These are phyloP conservation scores for Rapana venosa DNA, from an alignment of 2,888 invertebrate genomes.

Conservation along the genomic window DNA sequence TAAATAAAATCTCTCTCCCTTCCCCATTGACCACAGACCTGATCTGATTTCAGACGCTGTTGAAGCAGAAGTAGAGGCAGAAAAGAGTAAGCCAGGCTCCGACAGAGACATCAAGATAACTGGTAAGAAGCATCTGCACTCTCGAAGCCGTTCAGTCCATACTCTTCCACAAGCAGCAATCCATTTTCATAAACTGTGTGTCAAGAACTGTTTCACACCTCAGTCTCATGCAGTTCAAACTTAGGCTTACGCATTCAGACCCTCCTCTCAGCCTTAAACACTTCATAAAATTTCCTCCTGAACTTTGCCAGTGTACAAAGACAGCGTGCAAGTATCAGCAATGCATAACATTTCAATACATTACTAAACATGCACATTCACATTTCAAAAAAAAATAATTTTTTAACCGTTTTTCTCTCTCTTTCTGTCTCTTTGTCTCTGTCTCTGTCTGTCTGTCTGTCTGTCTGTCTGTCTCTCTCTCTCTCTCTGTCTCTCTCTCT, in stretches of 20 bases:
- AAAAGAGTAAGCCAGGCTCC: not conserved
- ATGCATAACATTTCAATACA: not conserved
- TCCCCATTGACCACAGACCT: not conserved
- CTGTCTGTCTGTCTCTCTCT: too few relatives aligned
- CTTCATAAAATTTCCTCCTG: not conserved
- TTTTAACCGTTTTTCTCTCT: too few relatives aligned
- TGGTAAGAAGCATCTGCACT: not conserved
- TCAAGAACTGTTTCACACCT: too few relatives aligned
- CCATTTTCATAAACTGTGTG: not conserved
- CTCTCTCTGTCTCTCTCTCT: too few relatives aligned
- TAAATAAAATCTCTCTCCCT: too few relatives aligned
- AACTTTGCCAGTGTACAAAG: too few relatives aligned
- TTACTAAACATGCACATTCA: not conserved
- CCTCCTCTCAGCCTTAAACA: not conserved
- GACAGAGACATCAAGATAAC: not conserved
- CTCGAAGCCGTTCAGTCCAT: not conserved
- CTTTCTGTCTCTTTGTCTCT: too few relatives aligned
- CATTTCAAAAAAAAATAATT: not conserved
- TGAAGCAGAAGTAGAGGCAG: constrained; percentile 34
- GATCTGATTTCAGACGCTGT: constrained; percentile 29
- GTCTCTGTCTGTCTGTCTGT: too few relatives aligned
- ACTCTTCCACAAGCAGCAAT: not conserved
- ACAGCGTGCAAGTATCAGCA: not conserved
- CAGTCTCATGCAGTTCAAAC: too few relatives aligned
- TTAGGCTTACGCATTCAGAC: too few relatives aligned